Base-by-base conservation (phyloP, 2,113 vertebrate species). In the Sylvia atricapilla region DNA sequence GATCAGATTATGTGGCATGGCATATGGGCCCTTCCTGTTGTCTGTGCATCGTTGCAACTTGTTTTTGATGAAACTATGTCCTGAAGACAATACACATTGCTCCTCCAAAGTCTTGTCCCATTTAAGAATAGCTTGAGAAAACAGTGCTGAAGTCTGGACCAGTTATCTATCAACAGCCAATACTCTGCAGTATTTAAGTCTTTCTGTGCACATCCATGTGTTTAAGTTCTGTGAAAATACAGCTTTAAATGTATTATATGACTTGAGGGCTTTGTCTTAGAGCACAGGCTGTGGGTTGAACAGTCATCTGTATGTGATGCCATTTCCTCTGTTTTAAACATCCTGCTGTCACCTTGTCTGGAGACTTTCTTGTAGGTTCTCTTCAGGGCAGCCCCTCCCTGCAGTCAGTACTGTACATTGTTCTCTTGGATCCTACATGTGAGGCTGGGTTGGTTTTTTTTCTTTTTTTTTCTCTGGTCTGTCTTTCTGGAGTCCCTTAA, bases 381-480 rank as follows among this genome's bases (percentile, higher is more conserved):
- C 49, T 60, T 85, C 53, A 56, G 43, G 24, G 10, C 47, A 74
- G 25, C 35, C 33, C 39, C 64, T 25, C 73, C 66, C 69, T 52
- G 41, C 27, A 87, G 49, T 39, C 30, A 73, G 30, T 28, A 24
- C 22, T 75, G 44, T 47, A 23, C 30, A 9, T 23, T 13, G 5
- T 41, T 90, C 44, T 68, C 31, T 73, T 25, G 31, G 37, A 44
- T 90, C 28, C 62, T 46, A 33, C 6, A 3, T n/a, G 11, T 41
- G 28, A 91, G 18, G 8, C 10, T 63, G 3, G 2, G 1, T 1
- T 63, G 3, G 1, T 1, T 1, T 3, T 64, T 41, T 44, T 15
- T 1, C 1, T 3, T 35, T 33, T 47, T 47, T 9, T 67, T 19
- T 0, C 11, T 47, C 67, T 56, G 5, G 1, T 56, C 20, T 87